Evolutionary conservation across 2,888 invertebrate genomes (phyloP), one percentile per base, ranked within the genome.

Genomic region (Neria commutata): DNA sequence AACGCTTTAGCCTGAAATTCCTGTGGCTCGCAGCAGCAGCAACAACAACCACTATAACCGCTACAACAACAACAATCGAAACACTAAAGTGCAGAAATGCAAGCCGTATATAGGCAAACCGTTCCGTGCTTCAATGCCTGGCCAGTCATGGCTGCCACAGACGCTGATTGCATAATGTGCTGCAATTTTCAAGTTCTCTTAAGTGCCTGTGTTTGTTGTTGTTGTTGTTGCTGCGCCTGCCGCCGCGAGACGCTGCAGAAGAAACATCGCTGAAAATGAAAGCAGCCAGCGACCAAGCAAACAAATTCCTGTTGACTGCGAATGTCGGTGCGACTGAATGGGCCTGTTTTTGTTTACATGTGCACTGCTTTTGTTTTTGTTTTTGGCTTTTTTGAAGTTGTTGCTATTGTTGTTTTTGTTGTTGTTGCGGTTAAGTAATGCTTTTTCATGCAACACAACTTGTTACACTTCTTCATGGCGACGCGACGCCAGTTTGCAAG

Each of bases 141-240:
- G n/a, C n/a, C n/a, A n/a, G 29, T 11, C 29, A 29, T 6, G 11
- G 6, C 29, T 6, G 29, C 29, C 29, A 29, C 52, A n/a, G 26
- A 25, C 26, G 29, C 26, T 29, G 49, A 33, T 54, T 54, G 26
- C 46, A 23, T 33, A 54, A 54, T 45, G 3, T 16, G 46, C n/a
- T 54, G 54, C 54, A 54, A 29, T 54, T 46, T 52, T 52, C 11
- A 29, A 29, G 6, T 6, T 11, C 29, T 8, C 29, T 29, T 8
- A 6, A 29, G 6, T 29, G 11, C n/a, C 26, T 54, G 33, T 19
- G 19, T 16, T 19, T 29, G 25, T 45, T 17, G 45, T 42, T 45
- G 42, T 45, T 45, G 45, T 29, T 33, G 29, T 19, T 46, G 25
- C 45, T 46, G 29, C 14, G 23, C 37, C n/a, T 14, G 21, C 17